Evolutionary conservation across 2,113 vertebrate species (phyloP).

Genomic region (Puntigrus tetrazona): DNA sequence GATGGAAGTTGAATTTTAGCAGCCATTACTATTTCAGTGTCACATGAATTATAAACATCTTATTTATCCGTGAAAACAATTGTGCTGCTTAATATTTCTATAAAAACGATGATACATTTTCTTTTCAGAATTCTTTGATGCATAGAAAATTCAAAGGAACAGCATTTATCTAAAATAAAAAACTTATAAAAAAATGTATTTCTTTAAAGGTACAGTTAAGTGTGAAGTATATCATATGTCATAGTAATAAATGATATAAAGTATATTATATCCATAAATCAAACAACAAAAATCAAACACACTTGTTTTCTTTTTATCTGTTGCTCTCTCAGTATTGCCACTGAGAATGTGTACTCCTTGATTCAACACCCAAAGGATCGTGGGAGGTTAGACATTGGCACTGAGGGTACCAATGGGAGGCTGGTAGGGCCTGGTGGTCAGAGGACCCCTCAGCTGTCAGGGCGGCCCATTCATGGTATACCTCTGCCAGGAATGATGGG

Average conservation of each 20-base stretch:
- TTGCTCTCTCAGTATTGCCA: constrained; percentile 60
- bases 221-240: too few species aligned
- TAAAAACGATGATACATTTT: background rate
- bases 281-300: background rate
- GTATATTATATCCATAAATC: background rate
- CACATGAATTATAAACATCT: too few species aligned
- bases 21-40: too few species aligned
- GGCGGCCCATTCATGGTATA: constrained; percentile 56
- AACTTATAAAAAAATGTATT: too few species aligned
- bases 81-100: background rate
- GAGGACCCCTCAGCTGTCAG: constrained; percentile 59
- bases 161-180: background rate
- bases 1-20: too few species aligned
- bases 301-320: background rate
- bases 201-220: too few species aligned
- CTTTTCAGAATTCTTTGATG: background rate
- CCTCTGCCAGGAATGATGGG: constrained; percentile 70
- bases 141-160: background rate
- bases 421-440: constrained; percentile 58
- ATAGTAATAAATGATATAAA: too few species aligned
- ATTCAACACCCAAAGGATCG: constrained; percentile 73
- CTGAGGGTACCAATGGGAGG: constrained; percentile 46
- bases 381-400: constrained; percentile 57
- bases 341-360: constrained; percentile 77
- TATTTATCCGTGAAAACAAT: too few species aligned